These are phyloP conservation scores for Staurois parvus DNA, from an alignment of 2,797 vertebrate species.

Conservation along the genomic window DNA sequence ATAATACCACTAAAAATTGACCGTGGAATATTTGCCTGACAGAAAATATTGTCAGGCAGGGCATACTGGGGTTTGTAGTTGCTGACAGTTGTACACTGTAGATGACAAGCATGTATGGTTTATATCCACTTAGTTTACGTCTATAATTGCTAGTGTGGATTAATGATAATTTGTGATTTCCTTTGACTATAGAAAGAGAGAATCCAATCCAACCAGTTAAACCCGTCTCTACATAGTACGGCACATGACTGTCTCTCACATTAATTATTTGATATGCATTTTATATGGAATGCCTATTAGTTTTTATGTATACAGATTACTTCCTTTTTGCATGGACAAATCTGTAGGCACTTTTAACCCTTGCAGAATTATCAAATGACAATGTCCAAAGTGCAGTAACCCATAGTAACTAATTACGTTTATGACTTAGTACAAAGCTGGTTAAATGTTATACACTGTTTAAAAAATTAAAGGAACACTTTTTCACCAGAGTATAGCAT, in stretches of 20 bases:
- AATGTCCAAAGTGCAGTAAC: no score
- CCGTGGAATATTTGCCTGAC: no score
- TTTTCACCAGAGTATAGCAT: no score
- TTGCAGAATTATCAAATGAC: background rate
- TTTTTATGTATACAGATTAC: background rate
- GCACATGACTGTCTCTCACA: background rate
- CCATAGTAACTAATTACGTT: no score
- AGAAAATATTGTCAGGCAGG: background rate
- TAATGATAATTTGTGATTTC: slow-evolving; percentile 22
- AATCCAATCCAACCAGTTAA: slow-evolving; percentile 39
- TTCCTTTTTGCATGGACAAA: background rate
- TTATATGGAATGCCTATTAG: background rate
- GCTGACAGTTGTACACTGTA: background rate
- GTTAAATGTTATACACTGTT: no score
- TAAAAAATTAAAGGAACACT: no score
- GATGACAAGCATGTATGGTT: no score
- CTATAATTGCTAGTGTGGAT: background rate
- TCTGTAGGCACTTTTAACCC: background rate
- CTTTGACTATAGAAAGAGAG: slow-evolving; percentile 5
- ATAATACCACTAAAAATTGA: no score
- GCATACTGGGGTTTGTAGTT: background rate
- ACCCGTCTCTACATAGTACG: background rate
- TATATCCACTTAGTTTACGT: background rate
- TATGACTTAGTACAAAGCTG: no score
- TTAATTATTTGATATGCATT: slow-evolving; percentile 8